Percentiles rank a stretch among this genome's conserved stretches.
phyloP scores from a whole-genome alignment of 2,113 vertebrate genomes.

The Orycteropus afer region DNA sequence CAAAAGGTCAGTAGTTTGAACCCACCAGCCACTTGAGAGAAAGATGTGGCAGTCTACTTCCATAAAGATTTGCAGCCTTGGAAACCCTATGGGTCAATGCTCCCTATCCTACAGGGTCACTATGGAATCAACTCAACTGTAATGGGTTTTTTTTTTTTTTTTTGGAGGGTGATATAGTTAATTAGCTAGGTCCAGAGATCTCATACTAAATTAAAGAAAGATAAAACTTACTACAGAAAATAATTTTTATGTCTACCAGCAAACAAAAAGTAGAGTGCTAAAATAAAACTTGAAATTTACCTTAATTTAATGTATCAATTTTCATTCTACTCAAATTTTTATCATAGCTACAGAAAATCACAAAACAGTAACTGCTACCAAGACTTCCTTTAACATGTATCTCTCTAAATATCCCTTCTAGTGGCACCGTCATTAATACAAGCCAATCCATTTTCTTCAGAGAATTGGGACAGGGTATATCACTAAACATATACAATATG shows the following conservation, averaged over 20 bases:
- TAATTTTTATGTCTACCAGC: neutral
- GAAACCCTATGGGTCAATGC: neutral
- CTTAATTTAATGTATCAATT: neutral
- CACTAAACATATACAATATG: neutral
- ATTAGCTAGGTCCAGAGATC: neutral
- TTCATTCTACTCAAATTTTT: conserved; percentile 22
- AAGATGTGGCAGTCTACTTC: neutral
- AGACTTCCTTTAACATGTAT: neutral
- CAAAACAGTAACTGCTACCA: neutral
- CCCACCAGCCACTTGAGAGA: neutral
- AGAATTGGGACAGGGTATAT: neutral
- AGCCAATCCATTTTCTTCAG: neutral
- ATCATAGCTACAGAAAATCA: neutral
- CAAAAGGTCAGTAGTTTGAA: neutral
- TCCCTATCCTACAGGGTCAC: neutral
- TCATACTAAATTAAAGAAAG: conserved; percentile 10
- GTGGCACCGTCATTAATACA: neutral
- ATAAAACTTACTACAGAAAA: neutral
- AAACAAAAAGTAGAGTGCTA: conserved; percentile 29
- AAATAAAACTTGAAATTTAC: conserved; percentile 44
- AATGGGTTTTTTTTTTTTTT: neutral
- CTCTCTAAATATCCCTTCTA: neutral
- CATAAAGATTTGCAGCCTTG: neutral
- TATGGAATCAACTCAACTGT: too few species aligned
- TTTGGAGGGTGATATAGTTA: neutral